A percentile compares a stretch with the other conserved stretches of the same genome.
phyloP scores from a whole-genome alignment of 2,888 invertebrate species.

The Erebia ligea region DNA sequence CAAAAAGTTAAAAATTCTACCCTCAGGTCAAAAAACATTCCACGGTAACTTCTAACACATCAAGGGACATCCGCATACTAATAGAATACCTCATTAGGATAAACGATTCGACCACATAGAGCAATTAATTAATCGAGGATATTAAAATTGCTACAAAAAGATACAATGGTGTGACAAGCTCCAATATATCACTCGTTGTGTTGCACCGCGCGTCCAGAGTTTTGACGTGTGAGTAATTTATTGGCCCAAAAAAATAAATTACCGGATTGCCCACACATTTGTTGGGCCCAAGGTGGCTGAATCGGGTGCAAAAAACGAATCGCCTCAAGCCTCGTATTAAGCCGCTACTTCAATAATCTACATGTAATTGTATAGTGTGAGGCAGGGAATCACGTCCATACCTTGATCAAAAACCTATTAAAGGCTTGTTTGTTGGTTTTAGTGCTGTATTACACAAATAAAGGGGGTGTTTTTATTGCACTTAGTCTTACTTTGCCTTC shows the following conservation, averaged over 20 bases:
- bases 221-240: slow-evolving; percentile 83
- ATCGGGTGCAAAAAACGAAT: slow-evolving; percentile 79
- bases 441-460: neutral
- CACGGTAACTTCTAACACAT: slow-evolving; percentile 4
- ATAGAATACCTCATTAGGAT: slow-evolving; percentile 46
- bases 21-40: slow-evolving; percentile 2
- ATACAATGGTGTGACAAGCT: slow-evolving; percentile 72
- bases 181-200: slow-evolving; percentile 77
- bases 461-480: neutral
- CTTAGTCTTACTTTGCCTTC: neutral
- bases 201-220: slow-evolving; percentile 66
- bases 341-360: slow-evolving; percentile 52
- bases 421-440: slow-evolving; percentile 11
- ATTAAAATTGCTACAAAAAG: slow-evolving; percentile 71
- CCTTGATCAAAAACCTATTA: neutral
- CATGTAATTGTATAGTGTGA: slow-evolving; percentile 9
- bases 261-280: slow-evolving; percentile 80
- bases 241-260: slow-evolving; percentile 81
- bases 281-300: slow-evolving; percentile 77
- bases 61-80: slow-evolving; percentile 23
- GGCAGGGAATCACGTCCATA: neutral
- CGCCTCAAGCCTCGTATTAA: slow-evolving; percentile 62
- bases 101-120: slow-evolving; percentile 59
- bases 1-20: neutral
- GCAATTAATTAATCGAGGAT: slow-evolving; percentile 69